Percentiles rank a stretch among this genome's conserved stretches.
Conservation (phyloP, 2,797 vertebrate genomes). For the Bucorvus abyssinicus region DNA sequence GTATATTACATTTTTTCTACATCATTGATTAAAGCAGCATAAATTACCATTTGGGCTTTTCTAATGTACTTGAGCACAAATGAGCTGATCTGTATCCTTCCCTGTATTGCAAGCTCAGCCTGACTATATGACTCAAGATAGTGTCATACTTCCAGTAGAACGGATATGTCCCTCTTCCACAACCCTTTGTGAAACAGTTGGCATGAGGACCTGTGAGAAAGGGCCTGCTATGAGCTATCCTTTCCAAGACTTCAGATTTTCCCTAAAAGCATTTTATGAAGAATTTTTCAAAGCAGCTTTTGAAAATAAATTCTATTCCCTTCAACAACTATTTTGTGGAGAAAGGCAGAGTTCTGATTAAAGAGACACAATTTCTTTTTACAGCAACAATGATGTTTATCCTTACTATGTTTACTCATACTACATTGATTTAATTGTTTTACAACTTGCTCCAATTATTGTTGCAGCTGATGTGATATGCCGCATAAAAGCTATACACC, state of each 20-base stretch:
- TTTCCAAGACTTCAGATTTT: background rate
- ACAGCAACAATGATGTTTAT: background rate
- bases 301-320: background rate
- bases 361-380: background rate
- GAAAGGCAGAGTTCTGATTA: background rate
- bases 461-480: conserved; percentile 3
- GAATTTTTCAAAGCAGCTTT: background rate
- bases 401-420: background rate
- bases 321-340: background rate
- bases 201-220: background rate
- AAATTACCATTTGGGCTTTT: background rate
- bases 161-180: background rate
- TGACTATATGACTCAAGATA: background rate
- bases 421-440: conserved; percentile 27
- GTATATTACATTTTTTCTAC: background rate
- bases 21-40: background rate
- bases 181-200: background rate
- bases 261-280: background rate
- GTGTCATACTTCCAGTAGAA: background rate
- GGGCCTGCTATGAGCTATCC: background rate
- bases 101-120: background rate
- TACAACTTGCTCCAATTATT: conserved; percentile 44
- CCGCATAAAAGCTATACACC: background rate
- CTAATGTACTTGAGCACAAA: background rate
- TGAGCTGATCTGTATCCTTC: background rate